Percentiles rank a stretch among this genome's conserved stretches.
Evolutionary conservation across 2,888 invertebrate species (phyloP).

Genomic region (Leptopterna dolabrata): DNA sequence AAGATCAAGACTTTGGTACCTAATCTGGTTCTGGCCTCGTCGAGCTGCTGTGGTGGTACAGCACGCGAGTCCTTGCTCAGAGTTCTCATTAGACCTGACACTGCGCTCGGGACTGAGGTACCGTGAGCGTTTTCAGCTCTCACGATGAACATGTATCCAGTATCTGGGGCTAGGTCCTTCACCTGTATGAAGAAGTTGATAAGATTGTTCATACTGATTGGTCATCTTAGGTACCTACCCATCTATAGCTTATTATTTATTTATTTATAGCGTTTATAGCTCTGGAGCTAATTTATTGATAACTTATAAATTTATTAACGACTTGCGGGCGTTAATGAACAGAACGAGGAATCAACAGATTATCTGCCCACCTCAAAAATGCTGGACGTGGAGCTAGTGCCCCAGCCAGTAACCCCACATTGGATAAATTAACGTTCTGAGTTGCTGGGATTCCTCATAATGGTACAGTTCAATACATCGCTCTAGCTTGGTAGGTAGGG

Average conservation of each 20-base stretch:
- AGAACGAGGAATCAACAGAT: too few species aligned
- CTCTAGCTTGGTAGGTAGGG: too few species aligned
- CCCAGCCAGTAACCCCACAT: too few species aligned
- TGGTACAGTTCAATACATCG: too few species aligned
- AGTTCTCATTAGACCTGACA: constrained; percentile 79
- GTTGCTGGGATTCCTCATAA: too few species aligned
- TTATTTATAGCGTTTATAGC: too few species aligned
- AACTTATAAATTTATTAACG: too few species aligned
- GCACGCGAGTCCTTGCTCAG: constrained; percentile 71
- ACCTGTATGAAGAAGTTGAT: constrained; percentile 67
- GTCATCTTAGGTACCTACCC: not conserved
- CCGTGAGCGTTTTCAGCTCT: constrained; percentile 88
- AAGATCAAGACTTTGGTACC: constrained; percentile 84
- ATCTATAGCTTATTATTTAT: not conserved
- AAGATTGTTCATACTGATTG: not conserved
- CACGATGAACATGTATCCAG: constrained; percentile 86
- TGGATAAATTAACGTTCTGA: too few species aligned
- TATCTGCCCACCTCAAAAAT: too few species aligned
- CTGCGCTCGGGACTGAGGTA: constrained; percentile 81
- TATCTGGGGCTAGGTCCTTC: constrained; percentile 78
- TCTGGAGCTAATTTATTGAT: too few species aligned
- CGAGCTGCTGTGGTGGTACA: constrained; percentile 80
- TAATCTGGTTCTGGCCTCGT: constrained; percentile 80
- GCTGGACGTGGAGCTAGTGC: too few species aligned
- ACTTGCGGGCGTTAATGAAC: too few species aligned